phyloP scores from a whole-genome alignment of 2,113 vertebrate species.

The Rhinoderma darwinii region DNA sequence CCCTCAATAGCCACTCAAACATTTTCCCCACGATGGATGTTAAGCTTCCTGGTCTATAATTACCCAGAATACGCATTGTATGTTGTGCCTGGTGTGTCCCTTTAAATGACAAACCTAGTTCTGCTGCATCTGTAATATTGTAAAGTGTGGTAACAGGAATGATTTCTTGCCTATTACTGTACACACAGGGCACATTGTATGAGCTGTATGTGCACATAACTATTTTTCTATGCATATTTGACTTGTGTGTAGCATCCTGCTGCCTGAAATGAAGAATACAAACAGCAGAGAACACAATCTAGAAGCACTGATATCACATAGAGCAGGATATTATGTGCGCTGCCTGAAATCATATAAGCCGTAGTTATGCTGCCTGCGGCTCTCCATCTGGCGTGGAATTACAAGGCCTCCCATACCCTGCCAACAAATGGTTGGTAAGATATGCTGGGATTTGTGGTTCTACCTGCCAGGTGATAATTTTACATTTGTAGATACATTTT shows the following conservation, averaged over 20 bases:
- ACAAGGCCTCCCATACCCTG: neutral
- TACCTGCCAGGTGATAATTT: neutral
- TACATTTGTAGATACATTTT: neutral
- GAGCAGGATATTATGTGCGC: neutral
- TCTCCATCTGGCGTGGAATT: neutral
- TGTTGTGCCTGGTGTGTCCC: neutral
- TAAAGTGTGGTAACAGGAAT: too few species aligned
- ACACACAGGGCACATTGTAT: neutral
- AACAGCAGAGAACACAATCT: neutral
- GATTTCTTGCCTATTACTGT: neutral
- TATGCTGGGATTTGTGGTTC: neutral
- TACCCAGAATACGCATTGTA: too few species aligned
- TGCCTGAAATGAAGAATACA: neutral
- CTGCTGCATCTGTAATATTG: neutral
- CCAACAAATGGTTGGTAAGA: neutral
- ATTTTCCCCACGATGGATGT: too few species aligned
- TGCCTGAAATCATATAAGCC: neutral
- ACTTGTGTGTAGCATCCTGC: neutral
- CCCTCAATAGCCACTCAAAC: too few species aligned
- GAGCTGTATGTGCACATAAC: neutral
- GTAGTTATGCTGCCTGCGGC: neutral
- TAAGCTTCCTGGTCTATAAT: too few species aligned
- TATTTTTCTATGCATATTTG: neutral
- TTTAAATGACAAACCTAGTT: neutral
- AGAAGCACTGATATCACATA: neutral